Evolutionary conservation across 2,888 invertebrate genomes (phyloP), one percentile per base, ranked within the genome.

Genomic region (Melanophora roralis): DNA sequence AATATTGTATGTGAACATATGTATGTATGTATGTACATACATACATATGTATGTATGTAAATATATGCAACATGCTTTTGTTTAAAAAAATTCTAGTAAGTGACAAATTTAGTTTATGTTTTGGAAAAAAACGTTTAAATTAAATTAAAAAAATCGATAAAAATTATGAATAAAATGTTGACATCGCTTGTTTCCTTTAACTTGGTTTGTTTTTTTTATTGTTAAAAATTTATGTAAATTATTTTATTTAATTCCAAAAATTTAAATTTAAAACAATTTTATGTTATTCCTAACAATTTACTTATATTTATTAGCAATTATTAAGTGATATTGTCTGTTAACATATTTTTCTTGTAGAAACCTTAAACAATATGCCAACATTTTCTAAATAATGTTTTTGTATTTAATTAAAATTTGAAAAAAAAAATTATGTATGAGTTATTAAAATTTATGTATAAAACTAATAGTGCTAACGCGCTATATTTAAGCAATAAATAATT

Each of bases 81-180:
- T 51, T 62, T 40, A 21, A 7, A 67, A 45, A 43, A 21, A 49
- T 23, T 23, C n/a, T 1, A 7, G 5, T 23, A 8, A 8, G 14
- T 14, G n/a, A n/a, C n/a, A n/a, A n/a, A 16, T 43, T 45, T 45
- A 19, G 32, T n/a, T 9, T 32, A 2, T 2, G 45, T 38, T 7
- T 59, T 38, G 51, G 1, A 16, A 32, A 21, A 32, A 51, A 69
- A 67, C 49, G 12, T n/a, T 49, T 27, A 76, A 62, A 55, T 11
- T 21, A 40, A 38, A 57, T 21, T 12, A 8, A 38, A 11, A 64
- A 49, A 36, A 9, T 45, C 27, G 11, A 45, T 45, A 9, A n/a
- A 21, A 21, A 40, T 57, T 53, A 81, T 85, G 85, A 85, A 83
- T 85, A 88, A 89, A 89, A 89, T 89, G 89, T 89, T 89, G 89